A percentile compares a stretch with the other conserved stretches of the same genome.
Conservation (phyloP, 1,140 invertebrate species). For the Diorhabda carinulata region DNA sequence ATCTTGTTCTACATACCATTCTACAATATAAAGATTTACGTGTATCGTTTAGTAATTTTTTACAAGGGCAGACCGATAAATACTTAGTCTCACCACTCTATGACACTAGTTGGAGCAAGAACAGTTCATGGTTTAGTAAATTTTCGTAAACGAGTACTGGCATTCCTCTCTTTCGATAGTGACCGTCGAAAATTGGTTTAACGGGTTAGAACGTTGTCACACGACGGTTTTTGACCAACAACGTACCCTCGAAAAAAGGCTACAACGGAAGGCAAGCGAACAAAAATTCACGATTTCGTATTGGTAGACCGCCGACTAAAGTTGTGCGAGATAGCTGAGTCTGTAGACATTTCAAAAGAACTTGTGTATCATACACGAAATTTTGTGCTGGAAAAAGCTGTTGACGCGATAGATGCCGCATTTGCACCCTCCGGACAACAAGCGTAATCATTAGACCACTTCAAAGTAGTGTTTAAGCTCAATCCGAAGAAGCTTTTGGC, state of each 20-base stretch:
- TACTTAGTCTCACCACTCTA: too few species aligned
- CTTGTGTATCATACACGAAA: not conserved
- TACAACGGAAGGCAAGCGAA: not conserved
- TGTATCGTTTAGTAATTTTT: too few species aligned
- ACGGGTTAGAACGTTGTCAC: not conserved
- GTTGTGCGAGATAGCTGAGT: not conserved
- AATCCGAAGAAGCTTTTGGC: not conserved
- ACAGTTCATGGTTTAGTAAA: too few species aligned
- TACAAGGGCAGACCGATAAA: too few species aligned
- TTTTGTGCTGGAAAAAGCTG: not conserved
- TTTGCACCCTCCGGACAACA: not conserved
- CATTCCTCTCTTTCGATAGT: too few species aligned
- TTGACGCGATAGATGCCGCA: not conserved
- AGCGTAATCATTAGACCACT: not conserved
- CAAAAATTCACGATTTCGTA: not conserved
- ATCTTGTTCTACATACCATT: too few species aligned
- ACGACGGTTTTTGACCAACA: not conserved
- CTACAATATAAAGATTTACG: too few species aligned
- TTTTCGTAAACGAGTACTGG: too few species aligned
- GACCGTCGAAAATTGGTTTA: too few species aligned
- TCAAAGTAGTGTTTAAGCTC: not conserved
- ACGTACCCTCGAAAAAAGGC: not conserved
- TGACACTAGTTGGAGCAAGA: too few species aligned
- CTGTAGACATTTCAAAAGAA: not conserved
- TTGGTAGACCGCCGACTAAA: not conserved